A percentile compares a stretch with the other conserved stretches of the same genome.
Evolutionary conservation across 2,797 vertebrate genomes (phyloP).

Genomic region (Hemibagrus guttatus): DNA sequence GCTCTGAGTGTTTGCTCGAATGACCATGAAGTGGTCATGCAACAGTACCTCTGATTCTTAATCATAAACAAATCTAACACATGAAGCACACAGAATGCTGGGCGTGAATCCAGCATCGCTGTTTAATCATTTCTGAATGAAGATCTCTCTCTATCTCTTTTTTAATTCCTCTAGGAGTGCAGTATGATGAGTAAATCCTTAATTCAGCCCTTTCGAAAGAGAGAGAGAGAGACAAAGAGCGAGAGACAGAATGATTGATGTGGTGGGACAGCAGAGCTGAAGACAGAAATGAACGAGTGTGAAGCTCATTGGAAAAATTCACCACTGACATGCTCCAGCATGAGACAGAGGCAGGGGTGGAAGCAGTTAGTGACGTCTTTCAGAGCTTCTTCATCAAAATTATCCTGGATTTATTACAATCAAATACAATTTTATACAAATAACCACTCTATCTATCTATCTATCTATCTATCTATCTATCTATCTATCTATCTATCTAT

Average conservation of each 20-base stretch:
- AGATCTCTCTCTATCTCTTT: not conserved
- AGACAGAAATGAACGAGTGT: not conserved
- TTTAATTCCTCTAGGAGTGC: not conserved
- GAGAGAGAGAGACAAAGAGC: not conserved
- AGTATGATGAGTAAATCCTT: constrained; percentile 20
- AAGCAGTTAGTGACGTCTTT: not conserved
- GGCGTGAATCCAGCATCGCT: not conserved
- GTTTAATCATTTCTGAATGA: not conserved
- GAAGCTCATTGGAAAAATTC: not conserved
- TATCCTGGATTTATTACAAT: not conserved
- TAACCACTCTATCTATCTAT: not conserved
- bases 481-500: constrained; percentile 2
- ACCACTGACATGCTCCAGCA: not conserved
- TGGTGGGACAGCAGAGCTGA: not conserved
- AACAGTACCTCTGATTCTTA: not conserved
- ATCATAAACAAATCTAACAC: not conserved
- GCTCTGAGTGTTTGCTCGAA: not conserved
- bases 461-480: not conserved
- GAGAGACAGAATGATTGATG: constrained; percentile 20
- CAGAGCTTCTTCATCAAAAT: not conserved
- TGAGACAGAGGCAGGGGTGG: not conserved
- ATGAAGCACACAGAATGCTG: not conserved
- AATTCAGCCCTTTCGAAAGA: not conserved
- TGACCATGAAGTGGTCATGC: not conserved
- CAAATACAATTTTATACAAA: not conserved